Base-by-base conservation (phyloP, 30 jellyfish, hydroid and myxozoan genomes). In the Hydractinia echinata region DNA sequence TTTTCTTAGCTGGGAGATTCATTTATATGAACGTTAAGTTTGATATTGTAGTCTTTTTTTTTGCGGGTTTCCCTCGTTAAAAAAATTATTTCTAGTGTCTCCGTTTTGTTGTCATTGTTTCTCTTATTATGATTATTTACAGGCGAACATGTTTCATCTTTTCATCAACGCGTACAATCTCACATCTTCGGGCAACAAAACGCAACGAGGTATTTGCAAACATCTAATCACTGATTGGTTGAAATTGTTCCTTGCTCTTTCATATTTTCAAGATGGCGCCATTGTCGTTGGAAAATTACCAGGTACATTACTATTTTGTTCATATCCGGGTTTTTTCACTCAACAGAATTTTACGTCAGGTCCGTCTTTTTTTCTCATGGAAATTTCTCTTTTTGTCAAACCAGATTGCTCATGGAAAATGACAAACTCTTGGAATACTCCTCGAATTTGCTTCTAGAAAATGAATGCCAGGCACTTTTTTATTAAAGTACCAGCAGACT, bases 241-340 rank as follows among this genome's bases (percentile, higher is more conserved):
- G 53, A 55, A 44, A 30, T 77, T 77, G 81, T 21, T 53, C 53
- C 53, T 56, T 13, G 53, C 80, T n/a, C 55, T 60, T 13, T 51
- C 85, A 6, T 77, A 30, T 77, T 61, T 18, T 77, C 80, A 77
- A 15, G 85, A 77, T 54, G 79, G 80, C 60, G 79, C 55, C n/a
- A 77, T 53, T 53, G 79, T 61, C 48, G 60, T 55, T 56, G 73
- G 80, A 54, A 77, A 77, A 77, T 15, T 77, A 54, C 85, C 85
- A 51, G 49, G 85, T 77, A 77, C 5, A 8, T n/a, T n/a, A n/a
- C n/a, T n/a, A 30, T 30, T 30, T 30, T 30, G 44, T 30, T 2
- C 2, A 30, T 30, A 30, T 30, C 44, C 44, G 44, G n/a, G 44
- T 30, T 30, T 30, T 30, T 30, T 30, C 2, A 30, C 2, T 2